These are phyloP conservation scores for Spongilla lacustris DNA, from an alignment of 37 sponge, comb jelly and placozoan species.

Conservation along the genomic window DNA sequence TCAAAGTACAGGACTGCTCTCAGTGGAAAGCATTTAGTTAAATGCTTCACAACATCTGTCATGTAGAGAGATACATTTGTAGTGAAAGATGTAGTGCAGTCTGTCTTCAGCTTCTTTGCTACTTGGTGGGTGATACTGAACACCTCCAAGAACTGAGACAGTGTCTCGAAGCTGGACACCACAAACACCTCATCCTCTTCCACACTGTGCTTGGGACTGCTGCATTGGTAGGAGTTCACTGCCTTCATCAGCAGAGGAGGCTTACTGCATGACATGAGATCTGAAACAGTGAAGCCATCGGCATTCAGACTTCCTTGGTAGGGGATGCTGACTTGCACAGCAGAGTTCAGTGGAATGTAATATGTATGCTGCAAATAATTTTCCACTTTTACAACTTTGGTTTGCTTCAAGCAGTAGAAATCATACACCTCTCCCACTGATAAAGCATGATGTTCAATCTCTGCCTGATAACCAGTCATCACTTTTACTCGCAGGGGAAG, in stretches of 20 bases:
- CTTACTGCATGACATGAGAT: neutral
- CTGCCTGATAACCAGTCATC: neutral
- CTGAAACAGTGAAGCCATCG: neutral
- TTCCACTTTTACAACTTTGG: neutral
- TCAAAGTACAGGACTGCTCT: neutral
- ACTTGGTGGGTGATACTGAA: neutral
- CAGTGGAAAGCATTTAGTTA: neutral
- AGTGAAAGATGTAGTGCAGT: neutral
- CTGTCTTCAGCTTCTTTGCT: neutral
- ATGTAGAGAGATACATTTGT: neutral
- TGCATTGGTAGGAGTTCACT: neutral
- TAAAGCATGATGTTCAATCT: neutral
- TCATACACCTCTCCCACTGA: neutral
- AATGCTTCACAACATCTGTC: neutral
- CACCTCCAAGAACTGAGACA: neutral
- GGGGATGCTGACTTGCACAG: neutral
- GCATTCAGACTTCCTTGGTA: neutral
- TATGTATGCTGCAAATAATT: neutral
- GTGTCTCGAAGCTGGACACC: neutral
- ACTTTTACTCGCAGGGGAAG: neutral
- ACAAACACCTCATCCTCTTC: constrained; percentile 31
- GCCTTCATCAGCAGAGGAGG: constrained; percentile 50
- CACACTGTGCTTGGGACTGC: neutral
- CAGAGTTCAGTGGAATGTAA: neutral
- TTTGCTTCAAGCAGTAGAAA: neutral